These are phyloP conservation scores for Philaethria dido DNA, from an alignment of 2,888 invertebrate species.

Conservation along the genomic window DNA sequence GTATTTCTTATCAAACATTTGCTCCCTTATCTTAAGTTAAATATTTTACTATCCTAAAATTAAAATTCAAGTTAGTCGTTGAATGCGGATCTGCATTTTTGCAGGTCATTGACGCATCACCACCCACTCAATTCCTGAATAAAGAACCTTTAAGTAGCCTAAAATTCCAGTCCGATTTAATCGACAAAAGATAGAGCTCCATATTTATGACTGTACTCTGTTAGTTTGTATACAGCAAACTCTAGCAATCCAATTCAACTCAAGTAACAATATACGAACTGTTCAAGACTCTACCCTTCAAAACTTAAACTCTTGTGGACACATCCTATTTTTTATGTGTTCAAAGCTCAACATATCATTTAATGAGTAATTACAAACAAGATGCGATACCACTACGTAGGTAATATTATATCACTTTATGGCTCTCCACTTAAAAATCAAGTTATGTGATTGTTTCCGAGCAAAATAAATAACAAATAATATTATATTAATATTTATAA, in stretches of 20 bases:
- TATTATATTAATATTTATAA: too few species aligned
- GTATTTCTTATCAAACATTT: neutral
- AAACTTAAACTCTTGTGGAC: too few species aligned
- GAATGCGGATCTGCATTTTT: slow-evolving; percentile 81
- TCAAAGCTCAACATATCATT: slow-evolving; percentile 13
- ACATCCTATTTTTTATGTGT: neutral
- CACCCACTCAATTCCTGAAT: slow-evolving; percentile 73
- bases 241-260: too few species aligned
- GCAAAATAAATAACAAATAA: too few species aligned
- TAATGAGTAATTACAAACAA: too few species aligned
- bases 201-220: slow-evolving; percentile 19
- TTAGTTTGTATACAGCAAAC: slow-evolving; percentile 7
- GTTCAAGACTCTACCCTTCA: too few species aligned
- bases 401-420: slow-evolving; percentile 40
- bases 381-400: slow-evolving; percentile 45
- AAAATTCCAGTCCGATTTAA: slow-evolving; percentile 43
- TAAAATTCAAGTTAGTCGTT: slow-evolving; percentile 47
- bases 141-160: slow-evolving; percentile 51
- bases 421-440: too few species aligned
- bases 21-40: neutral
- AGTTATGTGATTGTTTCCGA: too few species aligned
- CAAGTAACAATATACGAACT: too few species aligned
- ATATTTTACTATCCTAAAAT: slow-evolving; percentile 31
- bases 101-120: slow-evolving; percentile 82
- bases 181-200: slow-evolving; percentile 37